Evolutionary conservation across 2,113 vertebrate genomes (phyloP).

Genomic region (Salvelinus namaycush): DNA sequence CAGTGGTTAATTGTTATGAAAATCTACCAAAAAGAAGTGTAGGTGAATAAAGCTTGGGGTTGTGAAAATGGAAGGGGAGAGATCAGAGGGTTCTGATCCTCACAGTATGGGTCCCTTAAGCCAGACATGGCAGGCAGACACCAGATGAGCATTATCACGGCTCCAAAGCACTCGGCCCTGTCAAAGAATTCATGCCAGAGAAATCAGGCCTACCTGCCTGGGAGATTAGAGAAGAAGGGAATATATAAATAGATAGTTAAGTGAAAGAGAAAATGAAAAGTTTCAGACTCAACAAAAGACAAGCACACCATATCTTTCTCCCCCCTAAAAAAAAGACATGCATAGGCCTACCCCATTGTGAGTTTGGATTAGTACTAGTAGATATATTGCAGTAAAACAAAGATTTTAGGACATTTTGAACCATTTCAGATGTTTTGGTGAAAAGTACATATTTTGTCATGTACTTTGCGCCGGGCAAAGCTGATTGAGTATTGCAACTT

Average conservation of each 20-base stretch:
- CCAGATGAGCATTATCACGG: background rate
- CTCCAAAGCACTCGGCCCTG: background rate
- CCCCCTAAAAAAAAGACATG: background rate
- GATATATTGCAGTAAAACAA: background rate
- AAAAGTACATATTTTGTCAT: too few relatives aligned
- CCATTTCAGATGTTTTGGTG: too few relatives aligned
- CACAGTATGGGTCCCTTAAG: background rate
- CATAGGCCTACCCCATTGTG: background rate
- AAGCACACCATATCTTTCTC: background rate
- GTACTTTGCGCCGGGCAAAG: too few relatives aligned
- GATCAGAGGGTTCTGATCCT: conserved; percentile 6
- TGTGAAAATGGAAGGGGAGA: background rate
- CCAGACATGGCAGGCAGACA: background rate
- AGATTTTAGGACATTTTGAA: background rate
- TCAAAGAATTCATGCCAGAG: background rate
- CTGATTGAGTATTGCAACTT: too few relatives aligned
- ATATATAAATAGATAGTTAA: background rate
- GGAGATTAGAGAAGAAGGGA: background rate
- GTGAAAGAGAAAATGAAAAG: background rate
- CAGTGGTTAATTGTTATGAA: background rate
- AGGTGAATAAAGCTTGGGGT: background rate
- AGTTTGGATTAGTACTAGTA: background rate
- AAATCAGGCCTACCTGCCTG: background rate
- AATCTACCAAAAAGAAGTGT: background rate
- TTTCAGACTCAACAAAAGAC: background rate